These are phyloP conservation scores for Bothrops alternatus DNA, from an alignment of 2,797 vertebrate species.

Conservation along the genomic window DNA sequence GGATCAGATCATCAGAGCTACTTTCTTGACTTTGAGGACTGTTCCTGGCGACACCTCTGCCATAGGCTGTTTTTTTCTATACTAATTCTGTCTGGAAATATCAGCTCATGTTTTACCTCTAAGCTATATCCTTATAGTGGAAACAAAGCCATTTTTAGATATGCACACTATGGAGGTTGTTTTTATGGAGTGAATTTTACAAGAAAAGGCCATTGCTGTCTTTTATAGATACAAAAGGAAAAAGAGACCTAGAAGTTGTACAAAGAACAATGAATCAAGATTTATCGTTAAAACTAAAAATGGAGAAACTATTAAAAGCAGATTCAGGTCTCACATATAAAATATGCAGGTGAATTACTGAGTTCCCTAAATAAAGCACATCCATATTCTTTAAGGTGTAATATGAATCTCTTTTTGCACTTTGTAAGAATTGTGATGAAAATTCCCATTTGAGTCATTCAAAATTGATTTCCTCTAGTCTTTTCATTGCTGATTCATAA, in stretches of 20 bases:
- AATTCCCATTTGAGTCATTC: neutral
- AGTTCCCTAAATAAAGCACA: neutral
- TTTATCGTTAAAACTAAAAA: neutral
- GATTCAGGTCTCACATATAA: neutral
- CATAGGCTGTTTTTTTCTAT: neutral
- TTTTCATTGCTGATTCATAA: neutral
- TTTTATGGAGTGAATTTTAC: neutral
- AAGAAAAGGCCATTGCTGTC: neutral
- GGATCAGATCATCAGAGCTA: neutral
- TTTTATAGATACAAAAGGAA: neutral
- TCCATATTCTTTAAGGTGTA: neutral
- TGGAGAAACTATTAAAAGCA: neutral
- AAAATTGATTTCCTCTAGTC: neutral
- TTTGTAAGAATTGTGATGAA: neutral
- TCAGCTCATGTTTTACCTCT: neutral
- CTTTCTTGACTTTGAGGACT: neutral
- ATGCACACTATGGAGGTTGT: neutral
- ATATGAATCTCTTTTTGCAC: too few species aligned
- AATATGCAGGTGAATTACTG: neutral
- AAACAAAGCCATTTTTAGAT: neutral
- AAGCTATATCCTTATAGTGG: neutral
- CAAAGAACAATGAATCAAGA: neutral
- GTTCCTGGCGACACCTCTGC: neutral
- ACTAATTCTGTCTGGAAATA: neutral
- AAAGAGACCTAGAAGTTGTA: neutral